Evolutionary conservation across 2,888 invertebrate genomes (phyloP), one percentile per base, ranked within the genome.

Genomic region (Bellardia pandia): DNA sequence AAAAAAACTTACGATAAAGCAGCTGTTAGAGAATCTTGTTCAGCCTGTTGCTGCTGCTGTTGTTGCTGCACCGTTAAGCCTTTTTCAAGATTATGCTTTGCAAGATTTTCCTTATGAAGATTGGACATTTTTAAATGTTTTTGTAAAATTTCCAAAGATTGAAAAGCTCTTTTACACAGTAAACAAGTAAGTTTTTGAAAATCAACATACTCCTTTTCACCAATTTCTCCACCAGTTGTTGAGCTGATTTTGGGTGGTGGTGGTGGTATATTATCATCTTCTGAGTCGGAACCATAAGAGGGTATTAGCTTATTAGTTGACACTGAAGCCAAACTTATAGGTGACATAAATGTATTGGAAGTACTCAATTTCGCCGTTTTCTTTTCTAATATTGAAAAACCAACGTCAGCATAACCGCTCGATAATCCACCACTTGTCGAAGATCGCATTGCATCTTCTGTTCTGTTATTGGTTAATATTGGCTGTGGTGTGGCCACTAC

Each of bases 81-180:
- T 42, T 85, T 87, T 8, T 90, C 93, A 3, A 94, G 93, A 88
- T 94, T 95, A n/a, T 94, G 93, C 90, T 94, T 94, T 92, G 71
- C 93, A 66, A 98, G 93, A 93, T 98, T 98, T 91, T 98, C 97
- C 91, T 98, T 98, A 93, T 99, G 99, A 79, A 99, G 94, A 89
- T 98, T 97, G 0, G 99, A 99, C 92, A 99, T 94, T 90, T 98
- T 97, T 88, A 97, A 96, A 94, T 99, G 99, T 91, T 98, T 98
- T 11, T 96, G 95, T 14, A 99, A 94, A 0, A 97, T 97, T 85
- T 99, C 99, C 71, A 96, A 95, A 23, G 97, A 98, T 2, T 97
- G 97, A 93, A 99, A 98, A 92, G 98, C 98, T 72, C 99, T 95
- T 93, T 99, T 99, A 93, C 99, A 99, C 13, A 99, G 94, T 33